Evolutionary conservation across 2,113 vertebrate genomes (phyloP).

Genomic region (Bettongia penicillata): DNA sequence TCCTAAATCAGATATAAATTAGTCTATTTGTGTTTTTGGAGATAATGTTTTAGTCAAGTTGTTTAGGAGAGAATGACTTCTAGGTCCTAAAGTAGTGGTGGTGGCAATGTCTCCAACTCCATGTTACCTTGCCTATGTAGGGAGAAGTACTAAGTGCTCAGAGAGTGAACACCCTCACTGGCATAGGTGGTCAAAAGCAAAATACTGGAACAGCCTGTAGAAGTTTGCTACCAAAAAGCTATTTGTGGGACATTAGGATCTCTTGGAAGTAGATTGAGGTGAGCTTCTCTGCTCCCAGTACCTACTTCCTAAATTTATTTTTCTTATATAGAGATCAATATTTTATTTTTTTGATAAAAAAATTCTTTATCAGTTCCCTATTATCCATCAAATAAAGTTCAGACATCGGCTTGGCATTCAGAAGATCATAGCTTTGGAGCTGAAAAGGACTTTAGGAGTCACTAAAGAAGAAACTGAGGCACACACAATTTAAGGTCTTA

Average conservation of each 20-base stretch:
- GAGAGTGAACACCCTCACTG: not conserved
- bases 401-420: not conserved
- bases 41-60: not conserved
- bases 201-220: not conserved
- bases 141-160: not conserved
- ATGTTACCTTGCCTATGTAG: not conserved
- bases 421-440: not conserved
- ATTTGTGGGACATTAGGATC: not conserved
- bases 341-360: not conserved
- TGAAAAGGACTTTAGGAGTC: not conserved
- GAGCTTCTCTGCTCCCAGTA: not conserved
- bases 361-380: not conserved
- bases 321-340: not conserved
- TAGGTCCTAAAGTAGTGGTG: not conserved
- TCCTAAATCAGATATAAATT: not conserved
- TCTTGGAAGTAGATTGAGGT: not conserved
- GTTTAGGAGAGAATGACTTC: not conserved
- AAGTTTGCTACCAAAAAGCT: not conserved
- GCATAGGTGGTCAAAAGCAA: not conserved
- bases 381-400: not conserved
- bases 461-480: not conserved
- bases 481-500: not conserved
- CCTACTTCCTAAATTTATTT: not conserved
- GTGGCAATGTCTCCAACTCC: not conserved
- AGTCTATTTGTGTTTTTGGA: constrained; percentile 36